These are phyloP conservation scores for Drosophila sucinea DNA, from an alignment of 1,140 invertebrate species.

Conservation along the genomic window DNA sequence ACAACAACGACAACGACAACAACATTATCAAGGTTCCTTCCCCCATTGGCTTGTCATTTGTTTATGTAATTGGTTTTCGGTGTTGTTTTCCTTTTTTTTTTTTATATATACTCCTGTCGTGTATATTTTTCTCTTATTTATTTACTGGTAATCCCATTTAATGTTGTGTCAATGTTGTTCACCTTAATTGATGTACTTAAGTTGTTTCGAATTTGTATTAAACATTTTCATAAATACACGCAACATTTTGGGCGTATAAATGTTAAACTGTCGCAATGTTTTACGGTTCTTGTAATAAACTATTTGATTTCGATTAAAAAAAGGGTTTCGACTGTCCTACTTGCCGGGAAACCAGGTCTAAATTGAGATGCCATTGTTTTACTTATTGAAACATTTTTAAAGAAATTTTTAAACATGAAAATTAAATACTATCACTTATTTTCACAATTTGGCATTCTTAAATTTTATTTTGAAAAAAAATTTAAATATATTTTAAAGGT, in stretches of 20 bases:
- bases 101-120: conserved; percentile 43
- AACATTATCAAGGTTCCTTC: conserved; percentile 22
- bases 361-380: too few relatives aligned
- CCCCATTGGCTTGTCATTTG: conserved; percentile 39
- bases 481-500: not conserved
- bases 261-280: not conserved
- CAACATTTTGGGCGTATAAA: not conserved
- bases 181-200: conserved; percentile 69
- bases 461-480: not conserved
- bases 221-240: not conserved
- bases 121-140: conserved; percentile 19
- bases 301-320: too few relatives aligned
- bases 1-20: not conserved
- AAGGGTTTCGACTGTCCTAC: too few relatives aligned
- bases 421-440: too few relatives aligned
- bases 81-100: conserved; percentile 46
- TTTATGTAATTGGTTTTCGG: conserved; percentile 79
- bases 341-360: too few relatives aligned
- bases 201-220: conserved; percentile 1
- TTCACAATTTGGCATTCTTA: too few relatives aligned
- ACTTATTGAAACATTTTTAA: too few relatives aligned
- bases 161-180: conserved; percentile 64
- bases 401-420: too few relatives aligned
- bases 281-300: too few relatives aligned
- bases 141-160: conserved; percentile 29